Evolutionary conservation across 2,888 invertebrate species (phyloP), one percentile per base, ranked within the genome.

Genomic region (Boloria euphrosyne): DNA sequence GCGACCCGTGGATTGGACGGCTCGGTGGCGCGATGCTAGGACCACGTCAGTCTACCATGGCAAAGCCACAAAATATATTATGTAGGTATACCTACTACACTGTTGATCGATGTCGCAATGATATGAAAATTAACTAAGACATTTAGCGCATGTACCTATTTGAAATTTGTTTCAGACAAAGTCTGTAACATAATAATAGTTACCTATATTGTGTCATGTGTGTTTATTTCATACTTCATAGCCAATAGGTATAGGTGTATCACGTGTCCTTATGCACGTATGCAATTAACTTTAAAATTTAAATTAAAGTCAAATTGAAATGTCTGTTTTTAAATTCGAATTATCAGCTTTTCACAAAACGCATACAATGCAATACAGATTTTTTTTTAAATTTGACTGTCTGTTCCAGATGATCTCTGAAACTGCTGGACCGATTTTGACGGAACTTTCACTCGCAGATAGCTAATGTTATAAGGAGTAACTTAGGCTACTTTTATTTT

Each of bases 21-120:
- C 77, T 70, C 70, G 77, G 85, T 90, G 89, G 90, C 90, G 90
- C 88, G 90, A 90, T 87, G 73, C 75, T 79, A 76, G 77, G 79
- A 84, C 84, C 87, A 89, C 89, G 89, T 87, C 87, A 89, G 80
- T 72, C 77, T 74, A 71, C 66, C 70, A 73, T 71, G 60, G 64
- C 67, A 54, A 63, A 67, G 70, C 73, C 80, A 80, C 80, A 78
- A 77, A 68, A 67, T 72, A 70, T 68, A 65, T 71, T 68, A 38
- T 38, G 31, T 38, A 38, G 31, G 31, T 38, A 38, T 2, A 38
- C 31, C n/a, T n/a, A 38, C 10, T 38, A 38, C 31, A 38, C 31
- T 75, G 76, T 31, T 78, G 80, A 78, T 78, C 77, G 60, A 72
- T 74, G 68, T 73, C 67, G 69, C 62, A 62, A 53, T 55, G 62